Conservation (phyloP, 23 tunicate species). For the Halocynthia aurantium region DNA sequence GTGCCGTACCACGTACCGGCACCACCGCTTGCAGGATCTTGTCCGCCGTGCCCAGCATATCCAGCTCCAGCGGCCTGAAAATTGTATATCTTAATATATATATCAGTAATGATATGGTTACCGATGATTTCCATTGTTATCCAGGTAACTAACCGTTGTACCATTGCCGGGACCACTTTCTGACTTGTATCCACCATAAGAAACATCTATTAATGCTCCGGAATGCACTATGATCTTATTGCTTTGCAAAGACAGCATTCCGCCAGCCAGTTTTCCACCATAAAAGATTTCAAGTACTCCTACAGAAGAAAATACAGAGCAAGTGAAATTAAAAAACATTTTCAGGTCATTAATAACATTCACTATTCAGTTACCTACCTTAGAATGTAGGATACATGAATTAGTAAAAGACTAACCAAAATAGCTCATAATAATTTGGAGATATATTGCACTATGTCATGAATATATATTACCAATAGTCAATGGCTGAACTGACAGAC, state of each 20-base stretch:
- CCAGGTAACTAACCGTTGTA: background rate
- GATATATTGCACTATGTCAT: too few species aligned
- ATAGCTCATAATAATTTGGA: too few species aligned
- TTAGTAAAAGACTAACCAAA: too few species aligned
- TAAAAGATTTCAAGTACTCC: constrained; percentile 18
- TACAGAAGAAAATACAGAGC: background rate
- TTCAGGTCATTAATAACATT: too few species aligned
- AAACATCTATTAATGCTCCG: constrained; percentile 14
- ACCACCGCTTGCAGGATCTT: background rate
- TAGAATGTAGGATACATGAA: too few species aligned
- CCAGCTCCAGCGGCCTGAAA: constrained; percentile 10
- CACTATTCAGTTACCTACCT: too few species aligned
- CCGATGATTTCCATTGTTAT: background rate
- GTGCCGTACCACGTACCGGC: constrained; percentile 4
- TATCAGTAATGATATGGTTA: too few species aligned
- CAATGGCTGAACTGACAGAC: constrained; percentile 8
- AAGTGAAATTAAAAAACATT: background rate
- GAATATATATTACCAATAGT: constrained; percentile 1
- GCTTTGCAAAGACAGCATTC: constrained; percentile 23
- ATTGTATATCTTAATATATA: too few species aligned
- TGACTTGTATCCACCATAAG: constrained; percentile 14
- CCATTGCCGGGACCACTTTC: constrained; percentile 16
- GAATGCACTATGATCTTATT: constrained; percentile 20
- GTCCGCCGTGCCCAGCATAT: constrained; percentile 26
- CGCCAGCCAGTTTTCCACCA: constrained; percentile 15